These are phyloP conservation scores for Sussaba pulchella DNA, from an alignment of 2,888 invertebrate genomes.

Conservation along the genomic window DNA sequence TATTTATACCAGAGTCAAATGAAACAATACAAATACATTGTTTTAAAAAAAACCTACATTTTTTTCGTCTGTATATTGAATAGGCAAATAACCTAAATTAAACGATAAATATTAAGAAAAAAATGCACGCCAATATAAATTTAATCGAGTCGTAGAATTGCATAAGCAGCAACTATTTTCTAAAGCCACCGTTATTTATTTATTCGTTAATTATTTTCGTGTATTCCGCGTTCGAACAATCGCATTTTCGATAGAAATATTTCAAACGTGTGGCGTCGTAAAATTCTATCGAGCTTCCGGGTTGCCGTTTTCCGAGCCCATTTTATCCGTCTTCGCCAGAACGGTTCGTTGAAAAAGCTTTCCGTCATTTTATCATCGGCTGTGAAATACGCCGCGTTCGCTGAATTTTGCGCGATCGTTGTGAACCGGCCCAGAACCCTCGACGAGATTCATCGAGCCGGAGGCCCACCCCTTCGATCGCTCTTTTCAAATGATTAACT, in stretches of 20 bases:
- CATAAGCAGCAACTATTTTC: too few relatives aligned
- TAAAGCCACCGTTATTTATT: background rate
- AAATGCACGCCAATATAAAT: too few relatives aligned
- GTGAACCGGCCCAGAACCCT: slow-evolving; percentile 31
- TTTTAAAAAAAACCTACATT: too few relatives aligned
- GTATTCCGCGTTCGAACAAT: background rate
- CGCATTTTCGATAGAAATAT: background rate
- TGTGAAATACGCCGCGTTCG: background rate
- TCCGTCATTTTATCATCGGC: slow-evolving; percentile 50
- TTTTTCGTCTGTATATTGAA: too few relatives aligned
- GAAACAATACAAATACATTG: too few relatives aligned
- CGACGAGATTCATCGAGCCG: slow-evolving; percentile 55
- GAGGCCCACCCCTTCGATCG: background rate
- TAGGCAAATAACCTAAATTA: too few relatives aligned
- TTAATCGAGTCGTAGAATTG: too few relatives aligned
- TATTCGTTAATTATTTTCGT: too few relatives aligned
- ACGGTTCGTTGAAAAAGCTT: slow-evolving; percentile 51
- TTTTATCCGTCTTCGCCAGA: slow-evolving; percentile 20
- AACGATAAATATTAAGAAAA: too few relatives aligned
- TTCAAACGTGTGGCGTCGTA: slow-evolving; percentile 8
- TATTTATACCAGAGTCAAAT: background rate
- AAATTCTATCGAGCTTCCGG: slow-evolving; percentile 23
- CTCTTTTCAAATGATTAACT: slow-evolving; percentile 49
- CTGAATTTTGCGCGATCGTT: slow-evolving; percentile 6
- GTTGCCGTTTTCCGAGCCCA: slow-evolving; percentile 12